Evolutionary conservation across 2,888 invertebrate species (phyloP).

Genomic region (Dysmachus trigonus): DNA sequence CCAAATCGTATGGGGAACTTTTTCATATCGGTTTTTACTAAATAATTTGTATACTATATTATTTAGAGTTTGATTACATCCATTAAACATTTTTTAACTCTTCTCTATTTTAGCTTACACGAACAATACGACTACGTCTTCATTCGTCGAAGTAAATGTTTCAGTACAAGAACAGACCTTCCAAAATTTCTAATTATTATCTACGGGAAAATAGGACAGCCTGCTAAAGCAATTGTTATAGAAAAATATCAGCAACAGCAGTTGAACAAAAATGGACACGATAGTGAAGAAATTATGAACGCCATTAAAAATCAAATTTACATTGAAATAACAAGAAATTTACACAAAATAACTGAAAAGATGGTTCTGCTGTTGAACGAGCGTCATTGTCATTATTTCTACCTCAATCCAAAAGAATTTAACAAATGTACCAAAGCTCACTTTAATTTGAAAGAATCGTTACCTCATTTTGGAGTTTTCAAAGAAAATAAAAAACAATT

Average conservation of each 20-base stretch:
- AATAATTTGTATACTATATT: neutral
- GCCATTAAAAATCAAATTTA: neutral
- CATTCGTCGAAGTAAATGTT: neutral
- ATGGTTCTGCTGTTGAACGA: neutral
- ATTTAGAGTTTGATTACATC: neutral
- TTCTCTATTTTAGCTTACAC: neutral
- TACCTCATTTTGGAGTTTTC: neutral
- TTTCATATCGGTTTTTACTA: no score
- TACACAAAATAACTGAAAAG: neutral
- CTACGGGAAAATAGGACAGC: neutral
- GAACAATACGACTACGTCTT: neutral
- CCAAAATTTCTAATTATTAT: neutral
- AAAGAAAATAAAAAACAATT: neutral
- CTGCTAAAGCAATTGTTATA: neutral
- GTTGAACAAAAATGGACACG: neutral
- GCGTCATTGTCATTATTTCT: neutral
- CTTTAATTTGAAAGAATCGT: neutral
- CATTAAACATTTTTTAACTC: neutral
- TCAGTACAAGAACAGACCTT: neutral
- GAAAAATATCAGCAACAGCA: neutral
- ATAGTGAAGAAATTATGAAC: neutral
- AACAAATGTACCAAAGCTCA: neutral
- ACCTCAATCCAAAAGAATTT: neutral
- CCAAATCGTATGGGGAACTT: no score
- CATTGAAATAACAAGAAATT: neutral